These are phyloP conservation scores for Andrena fulva DNA, from an alignment of 2,888 invertebrate species.

Conservation along the genomic window DNA sequence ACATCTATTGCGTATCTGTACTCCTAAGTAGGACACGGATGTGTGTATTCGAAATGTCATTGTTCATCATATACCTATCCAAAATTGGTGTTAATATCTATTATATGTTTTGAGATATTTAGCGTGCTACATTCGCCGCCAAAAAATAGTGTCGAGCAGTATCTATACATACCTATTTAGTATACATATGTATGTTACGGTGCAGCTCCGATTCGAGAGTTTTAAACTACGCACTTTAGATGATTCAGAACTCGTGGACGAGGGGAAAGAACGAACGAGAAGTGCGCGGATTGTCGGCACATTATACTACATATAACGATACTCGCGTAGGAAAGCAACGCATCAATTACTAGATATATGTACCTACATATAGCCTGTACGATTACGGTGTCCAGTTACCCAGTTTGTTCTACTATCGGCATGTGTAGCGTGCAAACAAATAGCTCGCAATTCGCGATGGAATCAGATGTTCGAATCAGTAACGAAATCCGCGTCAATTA, in stretches of 20 bases:
- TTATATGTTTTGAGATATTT: too few species aligned
- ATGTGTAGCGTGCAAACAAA: neutral
- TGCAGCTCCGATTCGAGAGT: slow-evolving; percentile 1
- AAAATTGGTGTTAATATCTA: too few species aligned
- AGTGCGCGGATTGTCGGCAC: neutral
- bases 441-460: slow-evolving; percentile 4
- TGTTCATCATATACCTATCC: too few species aligned
- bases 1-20: too few species aligned
- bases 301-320: slow-evolving; percentile 40
- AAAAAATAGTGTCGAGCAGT: too few species aligned
- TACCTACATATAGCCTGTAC: slow-evolving; percentile 22
- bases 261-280: slow-evolving; percentile 3
- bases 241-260: slow-evolving; percentile 2
- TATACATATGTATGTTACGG: too few species aligned
- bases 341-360: slow-evolving; percentile 31
- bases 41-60: too few species aligned
- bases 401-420: slow-evolving; percentile 6
- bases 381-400: slow-evolving; percentile 30
- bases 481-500: slow-evolving; percentile 59
- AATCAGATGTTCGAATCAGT: slow-evolving; percentile 25
- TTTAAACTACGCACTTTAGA: slow-evolving; percentile 4
- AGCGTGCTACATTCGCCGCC: too few species aligned
- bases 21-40: too few species aligned
- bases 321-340: slow-evolving; percentile 27
- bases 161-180: too few species aligned